phyloP scores from a whole-genome alignment of 2,888 invertebrate species.

The Euzophera pinguis region DNA sequence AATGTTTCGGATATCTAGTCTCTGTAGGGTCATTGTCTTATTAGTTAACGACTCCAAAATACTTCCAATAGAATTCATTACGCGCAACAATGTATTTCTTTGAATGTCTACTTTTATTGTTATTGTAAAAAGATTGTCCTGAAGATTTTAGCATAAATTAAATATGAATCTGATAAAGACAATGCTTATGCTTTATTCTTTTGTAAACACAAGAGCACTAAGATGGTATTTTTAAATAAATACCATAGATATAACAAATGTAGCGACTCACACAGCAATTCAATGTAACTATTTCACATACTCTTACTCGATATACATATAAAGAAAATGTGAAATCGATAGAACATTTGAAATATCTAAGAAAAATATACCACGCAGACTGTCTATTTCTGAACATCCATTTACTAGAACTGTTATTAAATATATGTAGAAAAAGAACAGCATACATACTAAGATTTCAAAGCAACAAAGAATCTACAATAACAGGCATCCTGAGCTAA shows the following conservation, averaged over 20 bases:
- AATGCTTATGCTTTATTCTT: too few relatives aligned
- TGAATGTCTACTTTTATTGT: not conserved
- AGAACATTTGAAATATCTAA: too few relatives aligned
- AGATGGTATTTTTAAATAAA: too few relatives aligned
- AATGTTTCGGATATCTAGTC: slow-evolving; percentile 6
- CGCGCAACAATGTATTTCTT: not conserved
- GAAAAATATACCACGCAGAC: too few relatives aligned
- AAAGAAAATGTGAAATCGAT: too few relatives aligned
- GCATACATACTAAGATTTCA: slow-evolving; percentile 63
- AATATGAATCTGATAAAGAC: not conserved
- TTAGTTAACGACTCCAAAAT: not conserved
- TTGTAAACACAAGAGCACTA: too few relatives aligned
- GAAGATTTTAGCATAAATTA: not conserved
- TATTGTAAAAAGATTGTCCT: not conserved
- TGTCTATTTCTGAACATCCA: too few relatives aligned
- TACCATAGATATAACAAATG: too few relatives aligned
- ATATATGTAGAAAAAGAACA: slow-evolving; percentile 50
- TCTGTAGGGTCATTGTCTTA: slow-evolving; percentile 4
- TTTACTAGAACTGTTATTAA: slow-evolving; percentile 2
- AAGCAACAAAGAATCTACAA: slow-evolving; percentile 69
- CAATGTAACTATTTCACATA: too few relatives aligned
- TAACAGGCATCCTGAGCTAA: slow-evolving; percentile 46
- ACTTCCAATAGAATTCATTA: slow-evolving; percentile 4
- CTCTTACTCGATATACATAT: too few relatives aligned
- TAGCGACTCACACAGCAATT: too few relatives aligned